Base-by-base conservation (phyloP, 2,888 invertebrate species). In the Eupithecia subumbrata region DNA sequence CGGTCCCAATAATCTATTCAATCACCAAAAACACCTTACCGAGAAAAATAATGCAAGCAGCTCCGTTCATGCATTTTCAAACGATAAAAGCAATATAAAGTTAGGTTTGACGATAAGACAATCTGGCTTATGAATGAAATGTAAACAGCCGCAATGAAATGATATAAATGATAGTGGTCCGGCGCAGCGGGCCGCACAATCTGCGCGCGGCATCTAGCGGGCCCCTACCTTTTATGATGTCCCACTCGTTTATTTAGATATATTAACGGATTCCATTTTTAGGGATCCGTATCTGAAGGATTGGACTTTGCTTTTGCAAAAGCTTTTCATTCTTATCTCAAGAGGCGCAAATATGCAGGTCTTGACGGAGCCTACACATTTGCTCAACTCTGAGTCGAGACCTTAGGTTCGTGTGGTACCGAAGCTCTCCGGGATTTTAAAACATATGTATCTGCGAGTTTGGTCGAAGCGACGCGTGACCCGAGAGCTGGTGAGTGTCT, bases 121-220 rank as follows among this genome's bases (percentile, higher is more conserved):
- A 88, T 87, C 88, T 86, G 84, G 87, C 87, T 91, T 91, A 91
- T 92, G 92, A 92, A 92, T 94, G 94, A 94, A 94, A 93, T 92
- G 92, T 91, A 92, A 92, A 91, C 90, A 90, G 88, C 88, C 91
- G 90, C 93, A 93, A 93, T 93, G 93, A 93, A 92, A 91, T 91
- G 88, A 91, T 92, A 91, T 92, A 92, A 93, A 89, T 91, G 92
- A 93, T 92, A 89, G 90, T 87, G 85, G 83, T 80, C 82, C 82
- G 43, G 81, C 81, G 84, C 89, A 84, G 84, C 85, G 86, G 85
- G 83, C 81, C 82, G 81, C 86, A 83, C 90, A 90, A 94, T 94
- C 94, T 87, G 84, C 79, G 80, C 87, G 92, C 91, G 92, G 92
- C 93, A 94, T 94, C 94, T 92, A 86, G 85, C 86, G 87, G 60